Conservation (phyloP, 92 coral and sea anemone species). For the Epizoanthus rinbou region DNA sequence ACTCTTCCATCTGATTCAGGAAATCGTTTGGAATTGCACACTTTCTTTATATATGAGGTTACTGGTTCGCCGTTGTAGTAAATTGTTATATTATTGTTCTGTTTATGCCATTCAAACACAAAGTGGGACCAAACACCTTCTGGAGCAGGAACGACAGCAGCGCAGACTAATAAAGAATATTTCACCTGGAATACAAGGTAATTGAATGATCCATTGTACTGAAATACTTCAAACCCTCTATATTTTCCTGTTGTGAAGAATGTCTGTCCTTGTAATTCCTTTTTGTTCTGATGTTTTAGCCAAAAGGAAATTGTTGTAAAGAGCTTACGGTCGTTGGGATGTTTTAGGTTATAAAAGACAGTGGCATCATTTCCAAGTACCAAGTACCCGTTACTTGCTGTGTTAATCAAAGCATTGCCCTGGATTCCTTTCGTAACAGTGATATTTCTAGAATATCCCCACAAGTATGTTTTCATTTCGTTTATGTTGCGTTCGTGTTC, state of each 20-base stretch:
- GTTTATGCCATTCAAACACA: background rate
- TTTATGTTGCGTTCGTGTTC: constrained; percentile 20
- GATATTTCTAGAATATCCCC: constrained; percentile 32
- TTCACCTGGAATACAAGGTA: constrained; percentile 4
- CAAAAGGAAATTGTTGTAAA: constrained; percentile 4
- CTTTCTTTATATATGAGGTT: background rate
- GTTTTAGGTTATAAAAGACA: background rate
- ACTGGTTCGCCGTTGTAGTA: constrained; percentile 15
- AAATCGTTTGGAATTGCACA: background rate
- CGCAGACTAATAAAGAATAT: background rate
- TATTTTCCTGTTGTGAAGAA: constrained; percentile 19
- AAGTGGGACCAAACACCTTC: constrained; percentile 33
- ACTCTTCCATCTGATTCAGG: background rate
- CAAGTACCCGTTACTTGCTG: background rate
- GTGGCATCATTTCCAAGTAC: background rate
- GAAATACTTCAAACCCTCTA: constrained; percentile 18
- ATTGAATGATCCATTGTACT: constrained; percentile 18
- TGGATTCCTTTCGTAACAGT: constrained; percentile 11
- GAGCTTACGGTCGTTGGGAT: background rate
- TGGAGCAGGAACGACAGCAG: constrained; percentile 7
- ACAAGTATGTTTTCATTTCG: constrained; percentile 10
- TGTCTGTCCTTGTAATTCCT: background rate
- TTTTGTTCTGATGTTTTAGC: constrained; percentile 21
- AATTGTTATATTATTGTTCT: background rate
- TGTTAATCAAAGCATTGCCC: constrained; percentile 5